These are phyloP conservation scores for Pharmacophagus antenor DNA, from an alignment of 2,888 invertebrate genomes.

Conservation along the genomic window DNA sequence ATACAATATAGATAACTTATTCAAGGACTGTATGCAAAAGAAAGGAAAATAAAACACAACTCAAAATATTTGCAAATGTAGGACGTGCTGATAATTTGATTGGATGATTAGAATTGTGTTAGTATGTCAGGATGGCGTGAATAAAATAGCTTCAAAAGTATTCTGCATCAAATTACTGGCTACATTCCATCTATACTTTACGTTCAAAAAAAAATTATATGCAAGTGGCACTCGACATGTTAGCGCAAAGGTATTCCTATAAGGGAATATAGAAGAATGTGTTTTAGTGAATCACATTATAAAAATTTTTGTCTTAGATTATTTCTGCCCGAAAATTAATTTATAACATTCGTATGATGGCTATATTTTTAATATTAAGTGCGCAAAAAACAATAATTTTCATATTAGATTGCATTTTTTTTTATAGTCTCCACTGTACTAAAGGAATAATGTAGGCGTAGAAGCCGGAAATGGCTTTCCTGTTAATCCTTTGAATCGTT, in stretches of 20 bases:
- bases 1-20: neutral
- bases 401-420: too few species aligned
- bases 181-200: conserved; percentile 1
- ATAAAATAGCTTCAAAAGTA: conserved; percentile 37
- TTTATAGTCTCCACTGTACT: too few species aligned
- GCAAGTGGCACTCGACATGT: neutral
- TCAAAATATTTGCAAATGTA: conserved; percentile 32
- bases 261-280: neutral
- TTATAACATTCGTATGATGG: too few species aligned
- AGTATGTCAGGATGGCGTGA: conserved; percentile 57
- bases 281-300: neutral
- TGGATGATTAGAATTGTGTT: conserved; percentile 46
- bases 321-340: too few species aligned
- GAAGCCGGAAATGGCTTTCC: conserved; percentile 30
- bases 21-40: conserved; percentile 1
- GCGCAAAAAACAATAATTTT: too few species aligned
- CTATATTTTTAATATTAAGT: too few species aligned
- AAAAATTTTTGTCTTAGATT: too few species aligned
- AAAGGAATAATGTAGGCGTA: conserved; percentile 9
- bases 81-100: conserved; percentile 44
- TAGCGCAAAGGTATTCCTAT: neutral
- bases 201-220: neutral
- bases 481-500: conserved; percentile 32
- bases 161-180: conserved; percentile 28
- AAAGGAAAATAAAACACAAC: too few species aligned